Conservation (phyloP, 1,140 invertebrate genomes). For the Pogonognathellus flavescens region DNA sequence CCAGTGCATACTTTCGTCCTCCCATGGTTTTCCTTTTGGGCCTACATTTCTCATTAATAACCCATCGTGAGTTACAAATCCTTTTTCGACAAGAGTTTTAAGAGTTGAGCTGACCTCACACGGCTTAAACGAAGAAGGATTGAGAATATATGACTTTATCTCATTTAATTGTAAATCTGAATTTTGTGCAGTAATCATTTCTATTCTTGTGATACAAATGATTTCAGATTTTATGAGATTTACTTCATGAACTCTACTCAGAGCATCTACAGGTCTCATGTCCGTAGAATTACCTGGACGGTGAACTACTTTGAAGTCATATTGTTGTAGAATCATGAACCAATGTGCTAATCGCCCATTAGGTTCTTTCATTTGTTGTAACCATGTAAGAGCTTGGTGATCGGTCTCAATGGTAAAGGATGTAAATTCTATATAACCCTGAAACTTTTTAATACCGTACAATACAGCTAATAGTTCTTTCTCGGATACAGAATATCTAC, state of each 20-base stretch:
- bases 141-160: neutral
- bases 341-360: constrained; percentile 70
- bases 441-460: constrained; percentile 68
- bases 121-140: neutral
- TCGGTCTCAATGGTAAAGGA: constrained; percentile 70
- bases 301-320: constrained; percentile 70
- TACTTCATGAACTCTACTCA: constrained; percentile 1
- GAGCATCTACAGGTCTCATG: constrained; percentile 11
- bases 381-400: constrained; percentile 65
- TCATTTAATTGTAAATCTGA: neutral
- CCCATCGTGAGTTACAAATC: neutral
- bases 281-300: constrained; percentile 54
- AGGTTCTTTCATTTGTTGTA: constrained; percentile 21
- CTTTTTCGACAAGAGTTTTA: neutral
- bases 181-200: neutral
- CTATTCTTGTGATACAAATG: neutral
- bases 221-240: neutral
- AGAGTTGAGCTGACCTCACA: neutral
- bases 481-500: constrained; percentile 69
- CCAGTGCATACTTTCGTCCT: constrained; percentile 21
- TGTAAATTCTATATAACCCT: constrained; percentile 69
- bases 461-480: constrained; percentile 69
- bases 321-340: constrained; percentile 71
- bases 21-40: constrained; percentile 42
- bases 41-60: constrained; percentile 2